Evolutionary conservation across 2,888 invertebrate species (phyloP).

Genomic region (Polydesmus complanatus): DNA sequence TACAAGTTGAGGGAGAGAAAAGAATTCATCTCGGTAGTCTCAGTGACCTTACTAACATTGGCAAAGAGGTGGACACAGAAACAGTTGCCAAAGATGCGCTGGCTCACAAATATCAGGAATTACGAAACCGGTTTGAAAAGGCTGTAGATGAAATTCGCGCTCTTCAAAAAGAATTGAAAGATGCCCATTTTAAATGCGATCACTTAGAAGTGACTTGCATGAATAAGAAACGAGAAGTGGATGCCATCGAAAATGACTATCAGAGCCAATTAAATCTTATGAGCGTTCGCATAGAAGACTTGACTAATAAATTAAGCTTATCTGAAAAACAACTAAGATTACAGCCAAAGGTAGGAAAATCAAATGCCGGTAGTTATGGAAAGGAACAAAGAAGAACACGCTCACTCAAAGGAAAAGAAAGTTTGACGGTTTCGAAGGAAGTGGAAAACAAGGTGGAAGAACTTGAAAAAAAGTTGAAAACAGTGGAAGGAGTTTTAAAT

Average conservation of each 20-base stretch:
- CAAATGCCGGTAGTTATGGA: constrained; percentile 59
- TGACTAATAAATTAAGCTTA: constrained; percentile 62
- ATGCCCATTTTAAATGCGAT: constrained; percentile 21
- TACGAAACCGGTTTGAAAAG: constrained; percentile 29
- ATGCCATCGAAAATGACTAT: constrained; percentile 44
- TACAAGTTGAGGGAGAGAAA: neutral
- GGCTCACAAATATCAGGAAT: constrained; percentile 64
- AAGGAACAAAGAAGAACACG: constrained; percentile 64
- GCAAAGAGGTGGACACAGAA: constrained; percentile 44
- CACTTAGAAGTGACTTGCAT: constrained; percentile 22
- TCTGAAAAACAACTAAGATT: constrained; percentile 63
- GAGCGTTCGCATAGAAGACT: constrained; percentile 67
- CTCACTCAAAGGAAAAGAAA: constrained; percentile 56
- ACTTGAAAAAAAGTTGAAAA: constrained; percentile 55
- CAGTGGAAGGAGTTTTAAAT: constrained; percentile 7
- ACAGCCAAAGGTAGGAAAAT: constrained; percentile 50
- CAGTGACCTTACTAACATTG: constrained; percentile 64
- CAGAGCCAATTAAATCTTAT: constrained; percentile 53
- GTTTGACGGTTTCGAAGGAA: constrained; percentile 65
- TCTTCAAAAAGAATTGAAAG: constrained; percentile 20
- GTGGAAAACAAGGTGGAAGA: constrained; percentile 72
- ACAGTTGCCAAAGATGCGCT: constrained; percentile 28
- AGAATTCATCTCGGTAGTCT: constrained; percentile 53
- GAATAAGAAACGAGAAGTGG: constrained; percentile 35
- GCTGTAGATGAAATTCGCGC: constrained; percentile 32